Percentiles rank a stretch among this genome's conserved stretches.
phyloP scores from a whole-genome alignment of 2,888 invertebrate species.

The Oscheius sp. region DNA sequence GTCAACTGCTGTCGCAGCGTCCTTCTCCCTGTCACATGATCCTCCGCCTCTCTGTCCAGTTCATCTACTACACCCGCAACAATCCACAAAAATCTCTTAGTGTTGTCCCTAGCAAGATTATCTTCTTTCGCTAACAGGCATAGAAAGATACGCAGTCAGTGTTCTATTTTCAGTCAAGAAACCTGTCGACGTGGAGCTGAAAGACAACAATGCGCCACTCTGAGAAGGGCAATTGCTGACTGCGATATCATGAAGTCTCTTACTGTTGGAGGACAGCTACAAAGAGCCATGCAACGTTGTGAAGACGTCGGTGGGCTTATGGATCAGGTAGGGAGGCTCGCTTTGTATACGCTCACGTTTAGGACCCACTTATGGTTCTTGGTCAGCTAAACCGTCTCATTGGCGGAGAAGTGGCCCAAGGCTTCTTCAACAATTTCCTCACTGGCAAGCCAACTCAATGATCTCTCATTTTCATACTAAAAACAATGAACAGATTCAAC shows the following conservation, averaged over 20 bases:
- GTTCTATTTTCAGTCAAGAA: slow-evolving; percentile 61
- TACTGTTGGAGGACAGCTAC: slow-evolving; percentile 56
- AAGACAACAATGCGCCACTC: slow-evolving; percentile 70
- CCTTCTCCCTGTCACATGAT: no score
- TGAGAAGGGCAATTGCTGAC: slow-evolving; percentile 65
- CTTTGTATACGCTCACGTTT: slow-evolving; percentile 28
- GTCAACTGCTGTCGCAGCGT: no score
- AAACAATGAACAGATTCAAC: no score
- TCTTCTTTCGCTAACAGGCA: no score
- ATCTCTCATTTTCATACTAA: slow-evolving; percentile 4
- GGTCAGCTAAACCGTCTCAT: slow-evolving; percentile 67
- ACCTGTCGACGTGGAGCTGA: slow-evolving; percentile 71
- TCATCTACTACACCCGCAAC: no score
- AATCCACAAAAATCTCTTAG: no score
- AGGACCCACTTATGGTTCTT: slow-evolving; percentile 68
- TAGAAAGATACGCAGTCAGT: neutral
- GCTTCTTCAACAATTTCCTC: slow-evolving; percentile 72
- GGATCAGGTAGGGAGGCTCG: slow-evolving; percentile 56
- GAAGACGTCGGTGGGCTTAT: slow-evolving; percentile 71
- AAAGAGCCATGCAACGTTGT: slow-evolving; percentile 68
- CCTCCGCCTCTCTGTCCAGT: no score
- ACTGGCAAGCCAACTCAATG: slow-evolving; percentile 44
- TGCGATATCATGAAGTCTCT: slow-evolving; percentile 69
- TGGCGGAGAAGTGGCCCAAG: slow-evolving; percentile 71
- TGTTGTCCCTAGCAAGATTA: no score